Base-by-base conservation (phyloP, 2,113 vertebrate genomes). In the Carollia perspicillata region DNA sequence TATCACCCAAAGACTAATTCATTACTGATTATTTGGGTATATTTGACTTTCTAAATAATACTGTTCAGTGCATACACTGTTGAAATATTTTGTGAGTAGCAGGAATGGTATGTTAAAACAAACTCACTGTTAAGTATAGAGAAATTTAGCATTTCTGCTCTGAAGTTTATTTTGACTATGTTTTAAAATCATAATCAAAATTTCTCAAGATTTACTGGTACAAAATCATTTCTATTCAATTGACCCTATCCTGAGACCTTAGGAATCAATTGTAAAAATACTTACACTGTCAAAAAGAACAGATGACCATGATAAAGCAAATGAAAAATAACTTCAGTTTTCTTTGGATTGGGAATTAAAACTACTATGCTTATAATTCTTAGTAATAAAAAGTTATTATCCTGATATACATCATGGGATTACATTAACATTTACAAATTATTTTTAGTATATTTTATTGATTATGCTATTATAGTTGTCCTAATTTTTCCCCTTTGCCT, bases 151-250 rank as follows among this genome's bases (percentile, higher is more conserved):
- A 84, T 92, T 89, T 84, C 53, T 87, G 16, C 63, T 75, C 12
- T 30, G 55, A 84, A 65, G 53, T 65, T 68, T 88, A 11, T 86
- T 89, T 92, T 89, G 33, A 80, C 14, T 88, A 0, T 33, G 8
- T 66, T 85, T 88, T 79, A 14, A 92, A 90, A 65, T 51, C 18
- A 47, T 75, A 79, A 77, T 80, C 53, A 75, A 68, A 17, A 40
- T 91, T 94, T 77, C 47, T 90, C 11, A 80, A 63, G 83, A 84
- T 91, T 84, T 93, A 86, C 87, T 95, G 49, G 14, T 84, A 80
- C 28, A 92, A 74, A 87, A 72, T 40, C 0, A 80, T 92, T 95
- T 93, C 58, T 84, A 9, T 84, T 93, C 84, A 81, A 16, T 85
- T 78, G n/a, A 77, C 37, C 14, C 12, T 90, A n/a, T 53, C 18